Conservation (phyloP, 2,888 invertebrate species). For the Limnephilus marmoratus region DNA sequence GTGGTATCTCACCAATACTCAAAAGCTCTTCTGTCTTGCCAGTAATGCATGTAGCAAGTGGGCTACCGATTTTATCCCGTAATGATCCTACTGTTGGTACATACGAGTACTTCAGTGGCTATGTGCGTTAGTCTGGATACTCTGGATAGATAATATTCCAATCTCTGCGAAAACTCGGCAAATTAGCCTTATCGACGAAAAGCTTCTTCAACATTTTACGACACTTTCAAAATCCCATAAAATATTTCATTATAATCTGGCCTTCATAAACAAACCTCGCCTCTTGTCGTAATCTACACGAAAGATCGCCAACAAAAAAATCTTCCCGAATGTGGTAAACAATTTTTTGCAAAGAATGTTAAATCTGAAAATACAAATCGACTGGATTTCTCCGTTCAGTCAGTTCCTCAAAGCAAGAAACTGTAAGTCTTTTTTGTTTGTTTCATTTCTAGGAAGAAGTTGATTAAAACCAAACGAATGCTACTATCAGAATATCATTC, state of each 20-base stretch:
- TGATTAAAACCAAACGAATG: slow-evolving; percentile 36
- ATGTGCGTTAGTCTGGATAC: background rate
- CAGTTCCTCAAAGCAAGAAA: background rate
- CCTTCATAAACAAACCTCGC: background rate
- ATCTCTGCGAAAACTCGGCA: background rate
- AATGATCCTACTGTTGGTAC: background rate
- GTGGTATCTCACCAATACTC: background rate
- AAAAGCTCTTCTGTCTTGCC: background rate
- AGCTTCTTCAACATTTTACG: background rate
- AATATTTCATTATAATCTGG: slow-evolving; percentile 8
- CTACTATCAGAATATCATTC: slow-evolving; percentile 33
- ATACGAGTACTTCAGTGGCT: background rate
- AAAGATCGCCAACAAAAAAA: background rate
- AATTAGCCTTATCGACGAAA: background rate
- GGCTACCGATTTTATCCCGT: background rate
- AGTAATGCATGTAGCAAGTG: background rate
- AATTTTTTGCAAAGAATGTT: background rate
- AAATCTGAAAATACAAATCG: background rate
- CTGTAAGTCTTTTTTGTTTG: background rate
- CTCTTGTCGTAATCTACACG: background rate
- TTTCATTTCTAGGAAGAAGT: slow-evolving; percentile 22
- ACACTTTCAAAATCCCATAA: slow-evolving; percentile 2
- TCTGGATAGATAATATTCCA: background rate
- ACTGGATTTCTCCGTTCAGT: background rate
- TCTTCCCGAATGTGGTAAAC: background rate